Conservation (phyloP, 2,113 vertebrate species). For the Cathartes aura region DNA sequence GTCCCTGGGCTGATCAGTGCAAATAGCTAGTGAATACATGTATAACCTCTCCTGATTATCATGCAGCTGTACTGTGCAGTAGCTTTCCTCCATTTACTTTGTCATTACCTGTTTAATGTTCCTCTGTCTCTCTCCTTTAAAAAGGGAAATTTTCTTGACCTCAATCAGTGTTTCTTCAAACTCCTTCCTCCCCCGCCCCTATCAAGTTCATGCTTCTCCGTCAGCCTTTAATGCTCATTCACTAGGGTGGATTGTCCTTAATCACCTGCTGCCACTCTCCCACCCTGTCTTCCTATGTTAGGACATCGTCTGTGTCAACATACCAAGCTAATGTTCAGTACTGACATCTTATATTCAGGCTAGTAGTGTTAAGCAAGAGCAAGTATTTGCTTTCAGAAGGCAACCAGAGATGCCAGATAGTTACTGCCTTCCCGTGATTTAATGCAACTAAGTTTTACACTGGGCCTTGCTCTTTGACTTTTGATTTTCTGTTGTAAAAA, state of each 20-base stretch:
- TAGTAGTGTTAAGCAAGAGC: neutral
- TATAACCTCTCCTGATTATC: neutral
- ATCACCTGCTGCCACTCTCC: neutral
- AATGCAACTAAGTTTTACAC: neutral
- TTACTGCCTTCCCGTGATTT: neutral
- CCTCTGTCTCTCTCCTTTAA: neutral
- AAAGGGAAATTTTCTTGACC: conserved; percentile 24
- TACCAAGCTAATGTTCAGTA: neutral
- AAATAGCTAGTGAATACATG: conserved; percentile 20
- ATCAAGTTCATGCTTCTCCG: neutral
- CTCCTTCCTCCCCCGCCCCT: neutral
- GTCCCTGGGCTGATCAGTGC: conserved; percentile 17
- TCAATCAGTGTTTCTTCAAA: conserved; percentile 13
- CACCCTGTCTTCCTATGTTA: neutral
- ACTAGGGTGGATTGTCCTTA: neutral
- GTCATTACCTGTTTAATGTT: conserved; percentile 41
- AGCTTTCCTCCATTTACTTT: conserved; percentile 17
- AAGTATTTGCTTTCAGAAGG: neutral
- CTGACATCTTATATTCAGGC: neutral
- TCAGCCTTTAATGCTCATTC: neutral
- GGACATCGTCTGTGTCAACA: neutral
- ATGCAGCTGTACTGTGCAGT: neutral
- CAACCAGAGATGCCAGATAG: neutral
- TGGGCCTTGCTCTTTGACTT: neutral
- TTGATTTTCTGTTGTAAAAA: neutral